These are phyloP conservation scores for Formica aserva DNA, from an alignment of 2,888 invertebrate genomes.

Conservation along the genomic window DNA sequence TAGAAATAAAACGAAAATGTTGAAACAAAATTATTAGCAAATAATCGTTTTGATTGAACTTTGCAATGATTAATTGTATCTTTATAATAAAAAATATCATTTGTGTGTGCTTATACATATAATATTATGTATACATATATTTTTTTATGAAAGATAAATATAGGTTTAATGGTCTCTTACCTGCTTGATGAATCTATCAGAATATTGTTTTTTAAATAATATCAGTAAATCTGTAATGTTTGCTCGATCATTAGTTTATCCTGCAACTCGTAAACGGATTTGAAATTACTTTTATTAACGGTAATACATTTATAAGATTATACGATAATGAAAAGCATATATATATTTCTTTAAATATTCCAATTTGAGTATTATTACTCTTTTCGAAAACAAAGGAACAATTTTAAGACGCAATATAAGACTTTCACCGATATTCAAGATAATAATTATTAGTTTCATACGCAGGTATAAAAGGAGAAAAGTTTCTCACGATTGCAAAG, in stretches of 20 bases:
- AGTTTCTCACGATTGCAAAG: background rate
- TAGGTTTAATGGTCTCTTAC: background rate
- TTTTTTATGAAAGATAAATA: conserved; percentile 8
- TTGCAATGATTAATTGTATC: background rate
- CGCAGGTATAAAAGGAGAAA: background rate
- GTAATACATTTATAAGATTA: background rate
- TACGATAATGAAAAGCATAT: background rate
- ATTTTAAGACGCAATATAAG: background rate
- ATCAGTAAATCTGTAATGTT: background rate
- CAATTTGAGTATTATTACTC: conserved; percentile 5
- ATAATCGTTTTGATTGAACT: background rate
- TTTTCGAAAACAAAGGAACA: background rate
- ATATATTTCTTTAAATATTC: background rate
- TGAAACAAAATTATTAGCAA: background rate
- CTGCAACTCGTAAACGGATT: no score
- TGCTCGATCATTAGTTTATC: background rate
- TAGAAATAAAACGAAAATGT: background rate
- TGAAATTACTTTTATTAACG: conserved; percentile 7
- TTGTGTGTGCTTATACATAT: background rate
- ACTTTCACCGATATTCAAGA: background rate
- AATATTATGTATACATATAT: background rate
- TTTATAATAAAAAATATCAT: background rate
- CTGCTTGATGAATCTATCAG: background rate
- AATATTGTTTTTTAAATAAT: background rate
- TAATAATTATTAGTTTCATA: background rate